phyloP scores from a whole-genome alignment of 2,113 vertebrate genomes.

The Anolis sagrei region DNA sequence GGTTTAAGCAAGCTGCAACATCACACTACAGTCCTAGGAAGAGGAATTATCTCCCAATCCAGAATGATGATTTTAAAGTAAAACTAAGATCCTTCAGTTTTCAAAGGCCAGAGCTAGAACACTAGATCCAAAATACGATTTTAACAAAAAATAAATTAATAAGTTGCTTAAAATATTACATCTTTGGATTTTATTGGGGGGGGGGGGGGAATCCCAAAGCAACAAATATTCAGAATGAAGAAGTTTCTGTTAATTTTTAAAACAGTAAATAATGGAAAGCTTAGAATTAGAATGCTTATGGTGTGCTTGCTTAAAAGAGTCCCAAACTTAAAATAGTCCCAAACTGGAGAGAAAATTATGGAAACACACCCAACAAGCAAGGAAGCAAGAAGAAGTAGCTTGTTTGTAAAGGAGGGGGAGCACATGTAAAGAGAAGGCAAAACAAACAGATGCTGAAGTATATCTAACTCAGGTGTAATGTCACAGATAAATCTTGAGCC shows the following conservation, averaged over 20 bases:
- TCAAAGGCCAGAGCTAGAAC: not conserved
- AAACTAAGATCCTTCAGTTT: not conserved
- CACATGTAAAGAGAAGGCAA: not conserved
- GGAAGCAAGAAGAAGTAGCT: not conserved
- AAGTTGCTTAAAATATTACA: not conserved
- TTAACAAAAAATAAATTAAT: slow-evolving; percentile 4
- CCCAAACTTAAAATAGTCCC: not conserved
- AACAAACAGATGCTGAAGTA: not conserved
- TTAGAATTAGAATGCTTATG: not conserved
- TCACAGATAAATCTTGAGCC: slow-evolving; percentile 18
- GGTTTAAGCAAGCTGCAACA: not conserved
- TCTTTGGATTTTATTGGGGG: slow-evolving; percentile 37
- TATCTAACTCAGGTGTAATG: not conserved
- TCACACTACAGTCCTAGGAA: not conserved
- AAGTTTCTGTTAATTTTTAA: not conserved
- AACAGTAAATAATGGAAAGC: not conserved
- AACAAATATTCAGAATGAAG: not conserved
- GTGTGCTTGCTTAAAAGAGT: not conserved
- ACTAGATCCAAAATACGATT: not conserved
- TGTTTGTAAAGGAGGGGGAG: not conserved
- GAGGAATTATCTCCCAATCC: slow-evolving; percentile 6
- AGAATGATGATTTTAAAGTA: not conserved
- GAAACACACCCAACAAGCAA: slow-evolving; percentile 15
- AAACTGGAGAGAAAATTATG: slow-evolving; percentile 6
- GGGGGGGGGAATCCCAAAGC: slow-evolving; percentile 9